Evolutionary conservation across 2,113 vertebrate genomes (phyloP), one percentile per base, ranked within the genome.

Genomic region (Sebastes fasciatus): DNA sequence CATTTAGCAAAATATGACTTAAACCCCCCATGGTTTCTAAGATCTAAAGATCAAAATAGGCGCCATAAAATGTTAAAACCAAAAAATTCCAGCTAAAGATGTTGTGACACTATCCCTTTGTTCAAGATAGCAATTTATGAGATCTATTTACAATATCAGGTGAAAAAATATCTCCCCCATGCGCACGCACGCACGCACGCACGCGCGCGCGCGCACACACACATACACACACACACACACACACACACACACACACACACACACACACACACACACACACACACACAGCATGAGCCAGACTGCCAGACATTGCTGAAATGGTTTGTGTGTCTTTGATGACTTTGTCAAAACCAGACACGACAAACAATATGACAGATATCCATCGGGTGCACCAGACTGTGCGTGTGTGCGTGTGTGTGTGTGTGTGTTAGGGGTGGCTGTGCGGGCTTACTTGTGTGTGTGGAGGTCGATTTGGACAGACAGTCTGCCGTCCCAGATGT

Each of bases 401-500:
- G 54, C 73, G 46, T 74, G 70, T 76, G 69, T 74, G 26, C 26
- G 26, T 34, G 54, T 77, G 46, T 74, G 70, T 76, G 64, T 74
- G 23, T 23, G 46, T 74, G 66, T 23, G 6, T 62, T 11, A 19
- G 45, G 13, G 16, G 57, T 65, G 77, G 10, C 1, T 46, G 55
- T 68, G 43, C 75, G 48, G 12, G 26, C 16, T 17, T 7, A 14
- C 13, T 23, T 40, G 60, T 43, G n/a, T 69, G 54, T 77, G 74
- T 55, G 60, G 67, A 66, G 17, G 21, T 75, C 69, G 54, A 79
- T 85, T 75, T 74, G 13, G 45, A 84, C 26, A 61, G 89, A 86
- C 87, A 77, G 81, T 85, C 73, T 88, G 84, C 60, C 48, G 4
- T 65, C 73, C 74, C 91, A 92, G 84, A 92, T 89, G 82, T 91